phyloP scores from a whole-genome alignment of 2,797 vertebrate species.

The Steatocranus sp. region DNA sequence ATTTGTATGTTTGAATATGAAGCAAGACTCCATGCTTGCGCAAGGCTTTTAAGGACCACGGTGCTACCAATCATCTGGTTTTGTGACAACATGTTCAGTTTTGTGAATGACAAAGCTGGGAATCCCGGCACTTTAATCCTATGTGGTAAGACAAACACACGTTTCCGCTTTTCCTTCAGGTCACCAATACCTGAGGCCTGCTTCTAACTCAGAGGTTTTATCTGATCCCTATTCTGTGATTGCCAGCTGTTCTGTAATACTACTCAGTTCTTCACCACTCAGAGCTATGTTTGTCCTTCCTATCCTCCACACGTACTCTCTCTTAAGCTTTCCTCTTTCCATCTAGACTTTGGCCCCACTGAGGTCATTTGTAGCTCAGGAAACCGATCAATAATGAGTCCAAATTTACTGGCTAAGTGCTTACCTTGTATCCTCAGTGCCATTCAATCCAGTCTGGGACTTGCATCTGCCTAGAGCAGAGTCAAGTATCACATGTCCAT shows the following conservation, averaged over 20 bases:
- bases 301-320: not conserved
- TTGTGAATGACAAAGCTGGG: not conserved
- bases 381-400: constrained; percentile 67
- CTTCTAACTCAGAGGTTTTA: not conserved
- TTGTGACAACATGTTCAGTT: not conserved
- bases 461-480: constrained; percentile 52
- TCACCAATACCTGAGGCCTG: not conserved
- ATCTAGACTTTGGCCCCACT: constrained; percentile 40
- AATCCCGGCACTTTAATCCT: accelerated
- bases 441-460: constrained; percentile 72
- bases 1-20: not conserved
- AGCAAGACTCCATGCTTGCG: not conserved
- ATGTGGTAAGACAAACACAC: not conserved
- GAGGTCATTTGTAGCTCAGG: constrained; percentile 52
- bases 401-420: constrained; percentile 70
- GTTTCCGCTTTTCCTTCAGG: not conserved
- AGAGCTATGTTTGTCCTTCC: not conserved
- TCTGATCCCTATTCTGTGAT: not conserved
- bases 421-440: constrained; percentile 75
- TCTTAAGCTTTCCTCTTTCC: not conserved
- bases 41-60: not conserved
- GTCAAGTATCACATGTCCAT: constrained; percentile 57
- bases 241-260: not conserved
- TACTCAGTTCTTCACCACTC: not conserved
- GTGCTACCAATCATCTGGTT: not conserved